phyloP scores from a whole-genome alignment of 2,113 vertebrate species.

The Empidonax traillii region DNA sequence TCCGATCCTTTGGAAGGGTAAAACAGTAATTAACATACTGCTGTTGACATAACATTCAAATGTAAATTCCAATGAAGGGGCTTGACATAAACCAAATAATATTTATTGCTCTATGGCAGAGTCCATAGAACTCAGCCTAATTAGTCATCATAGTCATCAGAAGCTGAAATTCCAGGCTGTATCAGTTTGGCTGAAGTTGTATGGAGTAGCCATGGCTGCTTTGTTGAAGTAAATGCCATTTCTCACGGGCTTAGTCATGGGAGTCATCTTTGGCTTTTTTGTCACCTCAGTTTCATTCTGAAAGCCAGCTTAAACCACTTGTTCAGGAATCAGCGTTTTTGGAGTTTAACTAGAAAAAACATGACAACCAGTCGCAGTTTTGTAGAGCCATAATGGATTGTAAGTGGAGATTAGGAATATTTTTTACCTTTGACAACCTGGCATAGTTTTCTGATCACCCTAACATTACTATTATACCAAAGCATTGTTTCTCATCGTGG shows the following conservation, averaged over 20 bases:
- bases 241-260: background rate
- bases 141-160: background rate
- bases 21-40: background rate
- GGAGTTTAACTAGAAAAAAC: background rate
- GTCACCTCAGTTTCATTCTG: background rate
- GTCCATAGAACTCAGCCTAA: background rate
- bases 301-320: background rate
- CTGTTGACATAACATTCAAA: background rate
- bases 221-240: background rate
- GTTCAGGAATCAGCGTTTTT: background rate
- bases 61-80: background rate
- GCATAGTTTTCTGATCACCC: background rate
- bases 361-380: background rate
- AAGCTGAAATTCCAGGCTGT: background rate
- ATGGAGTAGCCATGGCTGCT: background rate
- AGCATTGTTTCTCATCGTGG: background rate
- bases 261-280: background rate
- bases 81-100: background rate
- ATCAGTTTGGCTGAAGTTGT: background rate
- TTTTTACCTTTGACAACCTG: background rate
- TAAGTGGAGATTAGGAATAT: background rate
- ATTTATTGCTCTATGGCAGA: background rate
- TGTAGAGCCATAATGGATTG: background rate
- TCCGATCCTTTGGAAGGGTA: background rate
- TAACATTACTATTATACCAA: background rate